Evolutionary conservation across 2,113 vertebrate genomes (phyloP).

Genomic region (Caranx ignobilis): DNA sequence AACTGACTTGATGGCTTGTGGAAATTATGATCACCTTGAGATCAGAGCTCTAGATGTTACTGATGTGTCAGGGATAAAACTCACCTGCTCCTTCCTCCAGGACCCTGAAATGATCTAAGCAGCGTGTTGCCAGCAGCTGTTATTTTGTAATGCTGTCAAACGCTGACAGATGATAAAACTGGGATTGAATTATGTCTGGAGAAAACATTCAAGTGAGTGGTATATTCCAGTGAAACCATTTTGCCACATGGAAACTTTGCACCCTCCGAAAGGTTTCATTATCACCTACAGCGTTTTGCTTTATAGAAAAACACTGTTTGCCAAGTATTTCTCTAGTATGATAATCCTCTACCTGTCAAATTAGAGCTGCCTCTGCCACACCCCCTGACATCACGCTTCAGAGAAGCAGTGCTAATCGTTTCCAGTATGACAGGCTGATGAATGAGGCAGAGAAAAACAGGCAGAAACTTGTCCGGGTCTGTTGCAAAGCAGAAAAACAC

Average conservation of each 20-base stretch:
- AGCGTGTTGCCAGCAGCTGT: neutral
- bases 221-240: no score
- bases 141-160: neutral
- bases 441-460: neutral
- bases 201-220: neutral
- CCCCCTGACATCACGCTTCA: neutral
- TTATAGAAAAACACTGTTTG: neutral
- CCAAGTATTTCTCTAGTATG: neutral
- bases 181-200: neutral
- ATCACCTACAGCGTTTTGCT: neutral
- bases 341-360: neutral
- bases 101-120: neutral
- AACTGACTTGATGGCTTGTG: no score
- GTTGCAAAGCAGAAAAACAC: neutral
- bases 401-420: neutral
- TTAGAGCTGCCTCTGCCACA: neutral
- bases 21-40: no score
- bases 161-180: neutral
- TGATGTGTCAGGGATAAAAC: neutral
- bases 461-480: neutral
- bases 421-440: conserved; percentile 1
- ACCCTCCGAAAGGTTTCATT: neutral
- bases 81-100: neutral
- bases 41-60: neutral
- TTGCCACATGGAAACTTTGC: neutral